A percentile compares a stretch with the other conserved stretches of the same genome.
Conservation (phyloP, 2,113 vertebrate species). For the Psittacula cyanocephala region DNA sequence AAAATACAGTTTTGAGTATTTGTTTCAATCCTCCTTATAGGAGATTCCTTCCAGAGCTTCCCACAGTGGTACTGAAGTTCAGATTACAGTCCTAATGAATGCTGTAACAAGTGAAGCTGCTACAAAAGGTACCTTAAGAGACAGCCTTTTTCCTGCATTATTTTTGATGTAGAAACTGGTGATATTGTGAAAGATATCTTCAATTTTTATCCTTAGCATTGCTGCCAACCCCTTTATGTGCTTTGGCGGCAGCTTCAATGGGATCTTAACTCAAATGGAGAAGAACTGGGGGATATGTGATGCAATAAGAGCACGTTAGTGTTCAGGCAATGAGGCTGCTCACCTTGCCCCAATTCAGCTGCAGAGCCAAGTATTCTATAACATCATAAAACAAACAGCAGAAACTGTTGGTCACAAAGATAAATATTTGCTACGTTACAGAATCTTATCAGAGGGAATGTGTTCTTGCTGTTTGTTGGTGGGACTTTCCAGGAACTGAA, state of each 20-base stretch:
- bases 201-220: background rate
- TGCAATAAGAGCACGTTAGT: background rate
- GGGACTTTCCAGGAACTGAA: constrained; percentile 54
- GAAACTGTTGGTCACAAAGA: constrained; percentile 45
- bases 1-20: background rate
- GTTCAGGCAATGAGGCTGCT: background rate
- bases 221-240: background rate
- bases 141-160: background rate
- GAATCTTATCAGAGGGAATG: constrained; percentile 54
- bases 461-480: constrained; percentile 32
- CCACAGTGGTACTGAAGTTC: background rate
- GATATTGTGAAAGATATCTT: background rate
- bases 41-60: background rate
- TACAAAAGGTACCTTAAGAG: background rate
- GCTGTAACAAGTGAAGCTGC: background rate
- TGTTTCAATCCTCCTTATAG: background rate
- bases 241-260: constrained; percentile 10
- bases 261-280: background rate
- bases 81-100: background rate
- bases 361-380: constrained; percentile 8
- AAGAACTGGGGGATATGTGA: background rate
- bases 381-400: constrained; percentile 49
- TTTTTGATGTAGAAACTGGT: background rate
- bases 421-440: constrained; percentile 60
- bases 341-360: background rate